Evolutionary conservation across 2,113 vertebrate genomes (phyloP).

Genomic region (Aepyceros melampus): DNA sequence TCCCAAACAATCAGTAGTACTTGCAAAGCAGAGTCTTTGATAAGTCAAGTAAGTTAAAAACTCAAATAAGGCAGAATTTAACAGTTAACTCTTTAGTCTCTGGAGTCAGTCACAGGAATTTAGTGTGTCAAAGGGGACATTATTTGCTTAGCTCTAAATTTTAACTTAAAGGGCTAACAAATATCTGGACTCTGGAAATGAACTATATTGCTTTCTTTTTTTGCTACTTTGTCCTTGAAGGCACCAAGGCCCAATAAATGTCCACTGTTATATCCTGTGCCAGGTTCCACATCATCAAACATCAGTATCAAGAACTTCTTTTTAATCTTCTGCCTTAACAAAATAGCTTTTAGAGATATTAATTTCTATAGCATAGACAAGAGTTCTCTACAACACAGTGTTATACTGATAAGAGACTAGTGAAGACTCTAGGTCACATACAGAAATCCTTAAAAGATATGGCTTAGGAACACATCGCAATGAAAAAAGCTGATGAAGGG

Average conservation of each 20-base stretch:
- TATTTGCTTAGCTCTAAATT: conserved; percentile 31
- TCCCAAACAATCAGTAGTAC: neutral
- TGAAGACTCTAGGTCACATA: neutral
- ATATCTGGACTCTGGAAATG: neutral
- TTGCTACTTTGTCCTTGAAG: conserved; percentile 39
- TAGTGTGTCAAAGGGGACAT: neutral
- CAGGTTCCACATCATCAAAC: neutral
- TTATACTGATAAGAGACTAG: neutral
- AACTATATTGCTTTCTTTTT: neutral
- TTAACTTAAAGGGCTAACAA: neutral
- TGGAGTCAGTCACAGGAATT: neutral
- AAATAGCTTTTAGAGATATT: neutral
- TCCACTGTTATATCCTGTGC: neutral
- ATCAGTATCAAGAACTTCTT: neutral
- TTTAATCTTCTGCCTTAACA: conserved; percentile 5
- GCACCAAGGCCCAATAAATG: neutral
- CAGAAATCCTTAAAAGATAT: conserved; percentile 13
- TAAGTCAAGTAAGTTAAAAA: neutral
- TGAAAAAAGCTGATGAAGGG: neutral
- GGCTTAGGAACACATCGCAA: neutral
- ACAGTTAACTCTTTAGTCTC: neutral
- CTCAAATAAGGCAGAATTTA: neutral
- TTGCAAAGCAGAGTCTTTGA: neutral
- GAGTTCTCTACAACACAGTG: neutral
- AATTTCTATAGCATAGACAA: neutral